phyloP scores from a whole-genome alignment of 2,888 invertebrate species.

The Orthosia gothica region DNA sequence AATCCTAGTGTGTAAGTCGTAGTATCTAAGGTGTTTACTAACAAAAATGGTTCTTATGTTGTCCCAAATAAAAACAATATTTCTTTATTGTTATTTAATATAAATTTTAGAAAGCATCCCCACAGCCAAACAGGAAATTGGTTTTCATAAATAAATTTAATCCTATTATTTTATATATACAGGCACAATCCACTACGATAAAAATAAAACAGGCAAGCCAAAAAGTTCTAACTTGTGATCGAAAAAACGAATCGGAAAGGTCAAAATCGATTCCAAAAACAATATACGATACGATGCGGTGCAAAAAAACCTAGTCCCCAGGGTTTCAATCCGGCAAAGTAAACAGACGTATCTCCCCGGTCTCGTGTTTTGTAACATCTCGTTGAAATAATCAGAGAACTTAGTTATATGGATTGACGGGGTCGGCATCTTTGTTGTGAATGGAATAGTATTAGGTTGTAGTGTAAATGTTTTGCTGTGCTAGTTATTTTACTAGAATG shows the following conservation, averaged over 20 bases:
- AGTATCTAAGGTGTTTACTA: no score
- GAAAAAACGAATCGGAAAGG: conserved; percentile 16
- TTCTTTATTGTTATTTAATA: no score
- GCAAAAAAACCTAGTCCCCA: conserved; percentile 55
- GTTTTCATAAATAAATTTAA: background rate
- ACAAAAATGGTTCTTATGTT: no score
- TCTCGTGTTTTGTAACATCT: conserved; percentile 54
- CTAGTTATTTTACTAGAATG: background rate
- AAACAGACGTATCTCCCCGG: conserved; percentile 61
- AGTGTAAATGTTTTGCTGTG: conserved; percentile 10
- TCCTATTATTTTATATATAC: background rate
- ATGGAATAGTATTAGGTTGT: background rate
- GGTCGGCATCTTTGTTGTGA: conserved; percentile 33
- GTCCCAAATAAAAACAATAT: no score
- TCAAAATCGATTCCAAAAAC: conserved; percentile 49
- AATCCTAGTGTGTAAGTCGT: no score
- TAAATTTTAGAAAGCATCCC: background rate
- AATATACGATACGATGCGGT: conserved; percentile 51
- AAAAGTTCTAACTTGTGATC: background rate
- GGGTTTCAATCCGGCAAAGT: conserved; percentile 61
- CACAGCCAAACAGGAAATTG: background rate
- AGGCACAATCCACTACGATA: background rate
- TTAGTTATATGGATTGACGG: conserved; percentile 47
- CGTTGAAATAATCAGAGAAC: conserved; percentile 62
- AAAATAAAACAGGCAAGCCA: background rate